Evolutionary conservation across 1,140 invertebrate genomes (phyloP), one percentile per base, ranked within the genome.

Genomic region (Thrips palmi): DNA sequence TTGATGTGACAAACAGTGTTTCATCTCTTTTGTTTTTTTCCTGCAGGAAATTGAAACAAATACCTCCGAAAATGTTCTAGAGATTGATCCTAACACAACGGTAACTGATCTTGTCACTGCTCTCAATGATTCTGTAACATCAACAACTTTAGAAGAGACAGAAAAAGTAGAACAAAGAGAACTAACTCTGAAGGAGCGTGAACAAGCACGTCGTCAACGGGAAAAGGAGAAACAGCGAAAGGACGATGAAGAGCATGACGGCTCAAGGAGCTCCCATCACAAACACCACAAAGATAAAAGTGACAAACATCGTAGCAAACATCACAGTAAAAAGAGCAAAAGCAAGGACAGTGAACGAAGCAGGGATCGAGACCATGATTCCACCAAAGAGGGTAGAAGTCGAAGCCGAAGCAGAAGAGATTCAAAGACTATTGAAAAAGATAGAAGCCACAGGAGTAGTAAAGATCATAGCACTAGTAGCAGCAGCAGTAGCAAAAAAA

Each of bases 61-160:
- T 10, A 37, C 35, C 21, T 33, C 57, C 3, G 67, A 68, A 47
- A 51, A 60, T 37, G 57, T 59, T 2, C 60, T 64, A 25, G 58
- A 60, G 30, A 58, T 71, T 2, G 70, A 71, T 52, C 63, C 64
- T 1, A 69, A 71, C 45, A 67, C 70, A 1, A 62, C 70, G 0
- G 68, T 74, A 3, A 67, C 74, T 44, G 67, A 77, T 51, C 61
- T 75, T 2, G 65, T 70, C 0, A 60, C 63, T 0, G 71, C 60
- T 5, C 47, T 74, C 3, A 73, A 74, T 47, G 54, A 51, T 11
- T 54, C 52, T 0, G 55, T 38, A 45, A 39, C 30, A 28, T 22
- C 11, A 40, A 22, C 15, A 36, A 35, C 28, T 27, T 40, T 14
- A 43, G 30, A 20, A 27, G 37, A 29, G 23, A 32, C 8, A 32